These are phyloP conservation scores for Gymnorhina tibicen DNA, from an alignment of 2,113 vertebrate species.

Conservation along the genomic window DNA sequence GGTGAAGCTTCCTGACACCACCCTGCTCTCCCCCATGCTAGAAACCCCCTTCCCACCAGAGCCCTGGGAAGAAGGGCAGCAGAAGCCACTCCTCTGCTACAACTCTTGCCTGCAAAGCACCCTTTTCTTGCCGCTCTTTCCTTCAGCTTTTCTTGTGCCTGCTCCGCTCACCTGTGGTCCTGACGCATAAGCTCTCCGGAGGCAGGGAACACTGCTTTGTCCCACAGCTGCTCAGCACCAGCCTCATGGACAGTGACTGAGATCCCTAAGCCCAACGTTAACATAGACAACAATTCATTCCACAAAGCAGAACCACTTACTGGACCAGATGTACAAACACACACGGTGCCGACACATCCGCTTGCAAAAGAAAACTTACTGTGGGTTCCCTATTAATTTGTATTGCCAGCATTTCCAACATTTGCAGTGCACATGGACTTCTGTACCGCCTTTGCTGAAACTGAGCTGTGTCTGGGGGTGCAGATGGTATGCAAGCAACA, in stretches of 20 bases:
- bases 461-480: neutral
- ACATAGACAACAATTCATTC: neutral
- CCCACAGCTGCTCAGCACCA: neutral
- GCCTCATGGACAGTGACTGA: neutral
- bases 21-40: neutral
- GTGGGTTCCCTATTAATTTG: neutral
- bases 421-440: fast-evolving
- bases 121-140: neutral
- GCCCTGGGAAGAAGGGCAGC: neutral
- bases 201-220: neutral
- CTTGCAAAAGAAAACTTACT: neutral
- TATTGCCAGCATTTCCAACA: neutral
- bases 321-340: neutral
- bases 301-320: neutral
- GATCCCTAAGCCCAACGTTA: neutral
- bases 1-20: fast-evolving
- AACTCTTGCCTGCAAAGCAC: neutral
- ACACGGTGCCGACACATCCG: neutral
- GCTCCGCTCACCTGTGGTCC: neutral
- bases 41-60: neutral
- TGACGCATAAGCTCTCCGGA: neutral
- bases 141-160: neutral
- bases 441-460: neutral
- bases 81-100: neutral
- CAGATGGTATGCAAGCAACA: constrained; percentile 38